These are phyloP conservation scores for Erebia ligea DNA, from an alignment of 2,888 invertebrate genomes.

Conservation along the genomic window DNA sequence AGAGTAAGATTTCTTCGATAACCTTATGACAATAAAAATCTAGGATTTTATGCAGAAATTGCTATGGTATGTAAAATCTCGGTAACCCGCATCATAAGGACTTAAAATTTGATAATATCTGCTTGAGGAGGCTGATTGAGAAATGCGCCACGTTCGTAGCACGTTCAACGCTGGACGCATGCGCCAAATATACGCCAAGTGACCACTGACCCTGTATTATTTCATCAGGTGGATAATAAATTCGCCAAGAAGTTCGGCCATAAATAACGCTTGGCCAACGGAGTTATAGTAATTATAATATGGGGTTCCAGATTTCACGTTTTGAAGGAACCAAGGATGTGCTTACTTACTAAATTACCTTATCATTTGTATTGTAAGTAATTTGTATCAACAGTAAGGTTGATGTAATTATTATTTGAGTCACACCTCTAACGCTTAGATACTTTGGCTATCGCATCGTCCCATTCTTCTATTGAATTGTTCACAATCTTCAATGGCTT, in stretches of 20 bases:
- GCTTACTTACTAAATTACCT: neutral
- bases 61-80: neutral
- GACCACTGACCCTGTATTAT: too few species aligned
- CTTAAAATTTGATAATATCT: neutral
- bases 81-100: neutral
- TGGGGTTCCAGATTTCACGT: neutral
- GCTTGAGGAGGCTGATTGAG: neutral
- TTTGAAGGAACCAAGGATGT: neutral
- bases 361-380: too few species aligned
- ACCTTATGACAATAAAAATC: too few species aligned
- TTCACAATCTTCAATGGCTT: neutral
- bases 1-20: too few species aligned
- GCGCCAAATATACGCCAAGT: neutral
- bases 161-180: neutral
- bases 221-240: neutral
- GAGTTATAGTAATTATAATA: neutral
- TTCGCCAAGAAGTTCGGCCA: neutral
- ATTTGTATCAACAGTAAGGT: neutral
- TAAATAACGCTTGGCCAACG: too few species aligned
- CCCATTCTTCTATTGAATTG: neutral
- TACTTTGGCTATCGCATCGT: constrained; percentile 1
- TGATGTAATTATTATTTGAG: neutral
- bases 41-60: neutral
- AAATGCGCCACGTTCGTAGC: neutral
- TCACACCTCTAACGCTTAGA: neutral